Conservation (phyloP, 2,888 invertebrate genomes). For the Caenorhabditis angaria region DNA sequence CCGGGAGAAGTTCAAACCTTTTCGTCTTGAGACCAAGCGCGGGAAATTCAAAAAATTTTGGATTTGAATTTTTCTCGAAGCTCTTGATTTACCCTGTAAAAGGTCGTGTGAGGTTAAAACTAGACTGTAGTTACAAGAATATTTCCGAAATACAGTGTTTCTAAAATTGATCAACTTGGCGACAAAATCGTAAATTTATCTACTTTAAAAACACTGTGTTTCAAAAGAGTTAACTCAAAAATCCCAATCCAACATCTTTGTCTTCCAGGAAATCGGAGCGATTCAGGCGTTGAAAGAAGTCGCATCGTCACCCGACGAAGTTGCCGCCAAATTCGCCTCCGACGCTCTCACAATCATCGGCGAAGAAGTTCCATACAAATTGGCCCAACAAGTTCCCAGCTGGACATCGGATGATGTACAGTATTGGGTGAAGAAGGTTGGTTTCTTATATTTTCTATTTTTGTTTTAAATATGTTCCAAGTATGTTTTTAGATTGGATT, state of each 20-base stretch:
- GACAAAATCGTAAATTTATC: too few relatives aligned
- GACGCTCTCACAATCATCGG: constrained; percentile 81
- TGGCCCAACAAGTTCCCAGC: constrained; percentile 95
- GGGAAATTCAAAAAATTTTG: too few relatives aligned
- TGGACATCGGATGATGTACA: constrained; percentile 96
- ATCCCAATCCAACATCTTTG: too few relatives aligned
- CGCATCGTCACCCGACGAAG: constrained; percentile 95
- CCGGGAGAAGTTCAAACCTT: too few relatives aligned
- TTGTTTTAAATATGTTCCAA: background rate
- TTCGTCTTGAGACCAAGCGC: too few relatives aligned
- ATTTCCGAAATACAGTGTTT: too few relatives aligned
- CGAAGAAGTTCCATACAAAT: constrained; percentile 92
- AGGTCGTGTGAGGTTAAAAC: too few relatives aligned
- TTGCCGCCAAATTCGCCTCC: constrained; percentile 91
- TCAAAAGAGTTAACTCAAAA: background rate
- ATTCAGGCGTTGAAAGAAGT: constrained; percentile 93
- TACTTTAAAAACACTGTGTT: too few relatives aligned
- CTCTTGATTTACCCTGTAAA: too few relatives aligned
- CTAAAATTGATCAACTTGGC: too few relatives aligned
- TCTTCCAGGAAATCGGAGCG: constrained; percentile 85
- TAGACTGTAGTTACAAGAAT: too few relatives aligned
- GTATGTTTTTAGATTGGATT: constrained; percentile 82
- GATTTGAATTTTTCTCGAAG: too few relatives aligned
- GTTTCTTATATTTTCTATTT: background rate
- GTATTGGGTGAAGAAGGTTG: constrained; percentile 92